Evolutionary conservation across 53 echinoderm and acorn worm species (phyloP).

Genomic region (Echinarachnius parma): DNA sequence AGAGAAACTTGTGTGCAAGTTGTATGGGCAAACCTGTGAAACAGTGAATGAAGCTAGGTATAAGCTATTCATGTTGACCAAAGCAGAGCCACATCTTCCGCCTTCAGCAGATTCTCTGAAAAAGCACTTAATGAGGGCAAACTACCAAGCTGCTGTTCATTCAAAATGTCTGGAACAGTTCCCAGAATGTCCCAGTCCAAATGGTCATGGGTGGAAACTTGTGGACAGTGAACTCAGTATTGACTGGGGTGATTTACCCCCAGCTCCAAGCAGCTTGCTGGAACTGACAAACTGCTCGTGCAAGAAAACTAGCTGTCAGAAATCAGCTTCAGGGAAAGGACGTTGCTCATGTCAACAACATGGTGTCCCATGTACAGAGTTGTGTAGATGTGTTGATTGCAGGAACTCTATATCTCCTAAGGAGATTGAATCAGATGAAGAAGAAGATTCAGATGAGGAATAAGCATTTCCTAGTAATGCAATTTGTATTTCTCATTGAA

Average conservation of each 20-base stretch:
- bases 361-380: conserved; percentile 35
- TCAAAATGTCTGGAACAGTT: conserved; percentile 16
- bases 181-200: conserved; percentile 28
- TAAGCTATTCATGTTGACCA: background rate
- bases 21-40: background rate
- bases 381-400: conserved; percentile 31
- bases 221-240: background rate
- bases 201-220: conserved; percentile 39
- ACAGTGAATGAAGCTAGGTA: background rate
- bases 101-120: background rate
- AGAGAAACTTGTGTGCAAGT: background rate
- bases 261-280: conserved; percentile 36
- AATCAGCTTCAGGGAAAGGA: conserved; percentile 26
- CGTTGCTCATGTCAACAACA: conserved; percentile 18
- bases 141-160: conserved; percentile 44
- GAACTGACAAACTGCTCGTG: conserved; percentile 34
- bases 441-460: too few species aligned
- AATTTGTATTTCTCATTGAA: too few species aligned
- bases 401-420: too few species aligned
- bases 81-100: background rate
- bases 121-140: conserved; percentile 9
- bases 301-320: conserved; percentile 32
- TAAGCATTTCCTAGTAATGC: too few species aligned
- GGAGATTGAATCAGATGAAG: too few species aligned
- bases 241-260: conserved; percentile 18